Base-by-base conservation (phyloP, 2,888 invertebrate species). In the Agrypnus murinus region DNA sequence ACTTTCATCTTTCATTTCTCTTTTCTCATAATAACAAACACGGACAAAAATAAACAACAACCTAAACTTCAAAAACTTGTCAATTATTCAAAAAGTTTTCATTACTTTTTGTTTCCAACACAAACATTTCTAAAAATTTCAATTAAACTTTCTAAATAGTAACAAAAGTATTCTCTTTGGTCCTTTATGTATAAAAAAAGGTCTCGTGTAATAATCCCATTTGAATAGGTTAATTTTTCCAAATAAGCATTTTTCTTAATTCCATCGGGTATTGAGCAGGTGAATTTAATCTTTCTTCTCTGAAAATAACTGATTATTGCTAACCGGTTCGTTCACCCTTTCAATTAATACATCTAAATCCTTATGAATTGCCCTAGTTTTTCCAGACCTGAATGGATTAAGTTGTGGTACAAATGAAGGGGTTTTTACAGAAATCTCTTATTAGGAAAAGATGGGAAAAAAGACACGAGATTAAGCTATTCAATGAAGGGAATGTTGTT, bases 281-380 rank as follows among this genome's bases (percentile, higher is more conserved):
- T 25, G 25, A 25, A 25, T 2, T 25, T 3, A 25, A 25, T 25
- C 25, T 25, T 25, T 25, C 25, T 25, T 25, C 25, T 25, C 25
- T 25, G 25, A 43, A 43, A 8, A 36, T 5, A 36, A 36, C 36
- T 4, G 25, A 5, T 25, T 25, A 12, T 40, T 40, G 8, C 5
- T 12, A 43, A 43, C 9, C 19, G 46, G 2, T 19, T n/a, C 15
- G n/a, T 53, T 12, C 31, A 32, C 53, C 53, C 53, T 53, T 31
- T 53, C 12, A 53, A 53, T 53, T 53, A 53, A 12, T 53, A 25
- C 15, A 14, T 53, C 53, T 53, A 53, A 32, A 34, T 14, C 32
- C 14, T 53, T 53, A 53, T 31, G 53, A 53, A 53, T n/a, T 9
- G 53, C 32, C 32, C 15, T n/a, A 25, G 14, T 14, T 53, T 53